Percentiles rank a stretch among this genome's conserved stretches.
Conservation (phyloP, 1,140 invertebrate genomes). For the Ostrea edulis region DNA sequence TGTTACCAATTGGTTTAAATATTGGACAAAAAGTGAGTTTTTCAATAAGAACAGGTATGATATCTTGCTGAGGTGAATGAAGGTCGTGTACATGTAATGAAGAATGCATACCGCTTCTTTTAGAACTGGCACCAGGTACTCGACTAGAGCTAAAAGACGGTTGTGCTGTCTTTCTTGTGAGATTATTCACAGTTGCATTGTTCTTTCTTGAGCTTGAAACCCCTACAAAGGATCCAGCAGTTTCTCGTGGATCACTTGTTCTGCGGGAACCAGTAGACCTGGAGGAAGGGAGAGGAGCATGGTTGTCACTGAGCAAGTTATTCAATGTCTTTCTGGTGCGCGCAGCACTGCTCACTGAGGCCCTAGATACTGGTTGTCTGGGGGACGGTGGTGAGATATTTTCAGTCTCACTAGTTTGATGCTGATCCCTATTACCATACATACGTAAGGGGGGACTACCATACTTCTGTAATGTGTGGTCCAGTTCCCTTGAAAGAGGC, state of each 20-base stretch:
- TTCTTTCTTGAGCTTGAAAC: background rate
- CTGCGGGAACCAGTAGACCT: background rate
- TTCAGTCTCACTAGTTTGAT: conserved; percentile 31
- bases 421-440: background rate
- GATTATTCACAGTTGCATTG: conserved; percentile 19
- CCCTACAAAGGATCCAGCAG: conserved; percentile 12
- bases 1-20: background rate
- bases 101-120: conserved; percentile 8
- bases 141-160: background rate
- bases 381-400: conserved; percentile 19
- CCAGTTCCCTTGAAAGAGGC: conserved; percentile 46
- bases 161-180: background rate
- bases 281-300: background rate
- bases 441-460: conserved; percentile 52
- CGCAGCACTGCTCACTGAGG: conserved; percentile 37
- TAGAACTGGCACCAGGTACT: background rate
- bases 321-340: conserved; percentile 46
- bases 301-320: conserved; percentile 37
- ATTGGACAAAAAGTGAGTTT: background rate
- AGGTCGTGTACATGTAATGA: background rate
- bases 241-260: background rate
- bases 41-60: background rate
- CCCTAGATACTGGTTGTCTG: background rate
- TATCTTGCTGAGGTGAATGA: background rate
- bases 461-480: conserved; percentile 61